A percentile compares a stretch with the other conserved stretches of the same genome.
These are phyloP conservation scores for Decapterus maruadsi DNA, from an alignment of 2,797 vertebrate genomes.

Conservation along the genomic window DNA sequence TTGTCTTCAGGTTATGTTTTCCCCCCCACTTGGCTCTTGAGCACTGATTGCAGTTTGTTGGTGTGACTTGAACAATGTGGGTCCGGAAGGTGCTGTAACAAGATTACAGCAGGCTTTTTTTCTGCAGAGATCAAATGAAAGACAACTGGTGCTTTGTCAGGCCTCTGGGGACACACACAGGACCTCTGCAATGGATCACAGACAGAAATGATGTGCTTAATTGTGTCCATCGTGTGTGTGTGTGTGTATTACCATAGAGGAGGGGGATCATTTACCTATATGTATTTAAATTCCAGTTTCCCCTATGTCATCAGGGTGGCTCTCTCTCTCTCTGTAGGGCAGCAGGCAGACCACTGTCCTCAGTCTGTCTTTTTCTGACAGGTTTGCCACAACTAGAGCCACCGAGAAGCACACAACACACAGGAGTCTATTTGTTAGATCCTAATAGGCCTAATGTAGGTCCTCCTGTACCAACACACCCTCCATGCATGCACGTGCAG, in stretches of 20 bases:
- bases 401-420: background rate
- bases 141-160: constrained; percentile 67
- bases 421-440: constrained; percentile 1
- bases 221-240: background rate
- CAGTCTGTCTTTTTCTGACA: background rate
- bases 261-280: constrained; percentile 12
- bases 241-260: background rate
- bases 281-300: constrained; percentile 6
- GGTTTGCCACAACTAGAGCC: background rate
- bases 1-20: background rate
- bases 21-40: background rate
- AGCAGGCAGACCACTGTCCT: background rate
- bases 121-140: constrained; percentile 85
- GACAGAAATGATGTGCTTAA: background rate
- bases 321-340: background rate
- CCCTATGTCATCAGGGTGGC: constrained; percentile 29
- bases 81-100: constrained; percentile 42
- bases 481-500: constrained; percentile 14
- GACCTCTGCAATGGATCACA: constrained; percentile 43
- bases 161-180: constrained; percentile 49
- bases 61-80: constrained; percentile 44
- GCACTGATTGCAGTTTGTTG: constrained; percentile 44
- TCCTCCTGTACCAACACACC: constrained; percentile 27
- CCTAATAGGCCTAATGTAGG: background rate
- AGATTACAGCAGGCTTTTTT: constrained; percentile 57